phyloP scores from a whole-genome alignment of 2,888 invertebrate genomes.

The Hirtodrosophila alboralis region DNA sequence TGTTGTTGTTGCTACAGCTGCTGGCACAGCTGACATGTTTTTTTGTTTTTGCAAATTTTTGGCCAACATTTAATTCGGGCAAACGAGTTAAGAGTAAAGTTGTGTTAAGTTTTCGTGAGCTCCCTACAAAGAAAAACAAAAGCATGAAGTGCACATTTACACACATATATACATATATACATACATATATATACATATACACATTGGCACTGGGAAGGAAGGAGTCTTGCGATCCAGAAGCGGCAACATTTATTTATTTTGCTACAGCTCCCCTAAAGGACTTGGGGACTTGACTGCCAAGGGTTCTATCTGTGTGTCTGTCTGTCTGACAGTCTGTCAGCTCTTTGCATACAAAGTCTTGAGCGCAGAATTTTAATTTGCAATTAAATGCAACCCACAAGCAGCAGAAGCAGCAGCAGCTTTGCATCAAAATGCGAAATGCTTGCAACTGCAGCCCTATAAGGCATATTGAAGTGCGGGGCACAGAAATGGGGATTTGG shows the following conservation, averaged over 20 bases:
- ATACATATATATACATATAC: background rate
- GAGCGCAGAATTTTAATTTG: constrained; percentile 82
- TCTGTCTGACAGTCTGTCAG: constrained; percentile 51
- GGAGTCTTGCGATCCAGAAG: constrained; percentile 43
- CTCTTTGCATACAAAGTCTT: constrained; percentile 71
- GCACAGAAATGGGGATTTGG: background rate
- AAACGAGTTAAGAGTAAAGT: constrained; percentile 79
- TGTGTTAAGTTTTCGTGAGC: constrained; percentile 72
- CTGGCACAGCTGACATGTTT: constrained; percentile 65
- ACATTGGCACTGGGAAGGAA: constrained; percentile 4
- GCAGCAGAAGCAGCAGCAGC: constrained; percentile 70
- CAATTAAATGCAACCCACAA: constrained; percentile 81
- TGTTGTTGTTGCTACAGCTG: constrained; percentile 17
- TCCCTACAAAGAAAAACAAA: constrained; percentile 66
- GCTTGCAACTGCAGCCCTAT: constrained; percentile 30
- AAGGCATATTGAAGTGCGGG: constrained; percentile 11
- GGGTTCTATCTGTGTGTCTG: constrained; percentile 13
- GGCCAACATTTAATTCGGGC: constrained; percentile 75
- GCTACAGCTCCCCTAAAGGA: constrained; percentile 58
- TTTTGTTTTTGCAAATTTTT: constrained; percentile 63
- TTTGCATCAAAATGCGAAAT: constrained; percentile 73
- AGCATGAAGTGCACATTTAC: constrained; percentile 48
- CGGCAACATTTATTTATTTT: constrained; percentile 77
- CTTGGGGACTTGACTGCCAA: constrained; percentile 41
- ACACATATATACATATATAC: constrained; percentile 1